Conservation (phyloP, 2,113 vertebrate species). For the Megaleporinus macrocephalus region DNA sequence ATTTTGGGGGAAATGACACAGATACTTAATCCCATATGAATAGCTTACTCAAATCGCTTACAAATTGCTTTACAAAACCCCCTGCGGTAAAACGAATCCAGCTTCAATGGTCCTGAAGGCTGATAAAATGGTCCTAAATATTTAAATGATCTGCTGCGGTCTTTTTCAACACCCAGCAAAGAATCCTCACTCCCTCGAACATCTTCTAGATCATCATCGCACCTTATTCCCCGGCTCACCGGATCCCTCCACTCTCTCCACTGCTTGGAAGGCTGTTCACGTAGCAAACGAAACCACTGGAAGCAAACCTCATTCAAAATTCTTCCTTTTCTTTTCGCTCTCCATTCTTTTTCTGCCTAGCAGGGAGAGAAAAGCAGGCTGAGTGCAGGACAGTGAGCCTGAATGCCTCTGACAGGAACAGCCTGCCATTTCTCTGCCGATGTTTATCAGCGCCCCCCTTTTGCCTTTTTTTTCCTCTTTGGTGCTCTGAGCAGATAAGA, state of each 20-base stretch:
- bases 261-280: conserved; percentile 50
- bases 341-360: conserved; percentile 55
- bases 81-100: neutral
- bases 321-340: conserved; percentile 37
- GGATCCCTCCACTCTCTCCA: neutral
- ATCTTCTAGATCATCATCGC: conserved; percentile 3
- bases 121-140: conserved; percentile 8
- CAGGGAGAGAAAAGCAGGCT: conserved; percentile 56
- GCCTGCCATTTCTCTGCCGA: conserved; percentile 62
- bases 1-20: neutral
- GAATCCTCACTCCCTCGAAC: neutral
- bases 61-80: neutral
- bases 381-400: conserved; percentile 62
- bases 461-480: conserved; percentile 55
- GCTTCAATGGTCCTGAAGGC: neutral
- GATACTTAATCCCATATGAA: neutral
- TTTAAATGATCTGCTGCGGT: neutral
- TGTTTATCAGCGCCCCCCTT: conserved; percentile 53
- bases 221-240: conserved; percentile 4
- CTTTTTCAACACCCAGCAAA: neutral
- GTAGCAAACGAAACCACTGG: conserved; percentile 46
- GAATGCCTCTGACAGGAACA: conserved; percentile 53
- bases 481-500: conserved; percentile 58
- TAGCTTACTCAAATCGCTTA: neutral
- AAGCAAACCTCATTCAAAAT: conserved; percentile 53